Evolutionary conservation across 92 coral and sea anemone genomes (phyloP).

Genomic region (Actinernus sp.): DNA sequence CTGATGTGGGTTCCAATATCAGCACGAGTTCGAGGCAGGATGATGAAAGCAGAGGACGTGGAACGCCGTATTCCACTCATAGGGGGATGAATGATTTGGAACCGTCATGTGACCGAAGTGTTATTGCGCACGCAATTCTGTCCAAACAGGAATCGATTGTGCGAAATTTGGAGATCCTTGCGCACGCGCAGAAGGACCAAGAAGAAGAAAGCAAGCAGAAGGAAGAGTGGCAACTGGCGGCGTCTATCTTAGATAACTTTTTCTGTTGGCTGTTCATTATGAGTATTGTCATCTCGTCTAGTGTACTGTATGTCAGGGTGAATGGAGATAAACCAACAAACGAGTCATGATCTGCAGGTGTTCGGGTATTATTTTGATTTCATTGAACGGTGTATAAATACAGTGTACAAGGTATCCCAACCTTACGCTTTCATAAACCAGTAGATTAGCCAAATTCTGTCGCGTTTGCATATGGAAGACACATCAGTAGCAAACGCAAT

Average conservation of each 20-base stretch:
- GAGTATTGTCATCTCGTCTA: constrained; percentile 62
- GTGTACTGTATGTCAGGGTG: constrained; percentile 55
- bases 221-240: constrained; percentile 97
- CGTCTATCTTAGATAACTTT: constrained; percentile 86
- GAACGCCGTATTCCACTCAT: constrained; percentile 39
- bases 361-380: no score
- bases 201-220: constrained; percentile 81
- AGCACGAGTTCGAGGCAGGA: constrained; percentile 20
- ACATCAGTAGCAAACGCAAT: no score
- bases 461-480: no score
- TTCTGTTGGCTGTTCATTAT: constrained; percentile 87
- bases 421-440: no score
- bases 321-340: no score
- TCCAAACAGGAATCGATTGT: constrained; percentile 84
- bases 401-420: no score
- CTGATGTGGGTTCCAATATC: constrained; percentile 13
- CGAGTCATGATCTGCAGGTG: no score
- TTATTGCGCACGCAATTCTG: constrained; percentile 69
- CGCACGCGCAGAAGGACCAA: constrained; percentile 72
- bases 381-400: no score
- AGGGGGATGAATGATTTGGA: constrained; percentile 23
- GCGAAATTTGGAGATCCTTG: constrained; percentile 69
- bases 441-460: no score
- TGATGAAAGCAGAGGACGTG: constrained; percentile 23
- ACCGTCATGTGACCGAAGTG: constrained; percentile 47